These are phyloP conservation scores for Drosophila orena DNA, from an alignment of 1,140 invertebrate species.

Conservation along the genomic window DNA sequence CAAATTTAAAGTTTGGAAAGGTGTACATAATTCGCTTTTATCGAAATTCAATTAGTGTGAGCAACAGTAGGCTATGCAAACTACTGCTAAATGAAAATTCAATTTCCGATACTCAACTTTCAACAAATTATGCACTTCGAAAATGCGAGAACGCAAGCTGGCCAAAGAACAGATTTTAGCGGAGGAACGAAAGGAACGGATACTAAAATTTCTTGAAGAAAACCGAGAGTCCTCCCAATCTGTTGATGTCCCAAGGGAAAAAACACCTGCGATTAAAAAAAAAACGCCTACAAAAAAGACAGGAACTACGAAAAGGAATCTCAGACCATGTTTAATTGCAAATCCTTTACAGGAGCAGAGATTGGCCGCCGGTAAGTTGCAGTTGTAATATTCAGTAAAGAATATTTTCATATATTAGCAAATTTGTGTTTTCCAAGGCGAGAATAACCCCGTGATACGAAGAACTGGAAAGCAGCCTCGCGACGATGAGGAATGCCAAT, in stretches of 20 bases:
- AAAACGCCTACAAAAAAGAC: too few relatives aligned
- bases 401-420: neutral
- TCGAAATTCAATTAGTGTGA: neutral
- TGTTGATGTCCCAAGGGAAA: neutral
- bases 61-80: slow-evolving; percentile 81
- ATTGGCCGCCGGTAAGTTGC: slow-evolving; percentile 7
- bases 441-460: slow-evolving; percentile 9
- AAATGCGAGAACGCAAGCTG: neutral
- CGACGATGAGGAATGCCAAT: slow-evolving; percentile 62
- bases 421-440: neutral
- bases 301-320: neutral
- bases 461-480: slow-evolving; percentile 43
- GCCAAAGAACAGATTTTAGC: neutral
- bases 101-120: neutral
- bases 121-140: neutral
- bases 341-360: neutral
- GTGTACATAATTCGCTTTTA: too few relatives aligned
- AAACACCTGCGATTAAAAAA: neutral
- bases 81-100: neutral
- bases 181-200: slow-evolving; percentile 14
- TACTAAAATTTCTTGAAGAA: slow-evolving; percentile 21
- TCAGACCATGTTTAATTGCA: slow-evolving; percentile 1
- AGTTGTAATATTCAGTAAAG: too few relatives aligned
- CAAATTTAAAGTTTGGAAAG: too few relatives aligned
- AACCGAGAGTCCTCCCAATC: neutral